phyloP scores from a whole-genome alignment of 1,140 invertebrate genomes.

The Cheumatopsyche charites region DNA sequence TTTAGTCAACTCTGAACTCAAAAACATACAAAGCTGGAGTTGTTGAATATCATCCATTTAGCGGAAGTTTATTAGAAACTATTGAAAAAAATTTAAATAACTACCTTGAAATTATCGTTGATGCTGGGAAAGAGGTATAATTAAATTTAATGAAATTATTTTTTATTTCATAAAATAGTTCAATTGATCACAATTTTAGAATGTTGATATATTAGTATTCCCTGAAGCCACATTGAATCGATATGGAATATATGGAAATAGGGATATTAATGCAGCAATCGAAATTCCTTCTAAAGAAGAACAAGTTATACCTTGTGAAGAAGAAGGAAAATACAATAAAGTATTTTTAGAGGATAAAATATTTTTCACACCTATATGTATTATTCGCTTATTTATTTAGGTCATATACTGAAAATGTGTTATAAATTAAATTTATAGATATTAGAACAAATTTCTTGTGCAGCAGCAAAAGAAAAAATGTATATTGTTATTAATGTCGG shows the following conservation, averaged over 20 bases:
- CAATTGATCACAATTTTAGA: conserved; percentile 54
- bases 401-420: background rate
- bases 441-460: conserved; percentile 55
- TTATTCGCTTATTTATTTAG: too few relatives aligned
- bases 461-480: conserved; percentile 54
- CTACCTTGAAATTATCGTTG: conserved; percentile 52
- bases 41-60: conserved; percentile 56
- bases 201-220: conserved; percentile 81
- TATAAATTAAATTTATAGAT: conserved; percentile 50
- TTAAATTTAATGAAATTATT: too few relatives aligned
- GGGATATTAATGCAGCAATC: conserved; percentile 48
- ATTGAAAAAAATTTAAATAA: conserved; percentile 50
- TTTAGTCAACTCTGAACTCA: conserved; percentile 51
- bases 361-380: too few relatives aligned
- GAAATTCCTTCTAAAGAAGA: conserved; percentile 30
- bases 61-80: conserved; percentile 41
- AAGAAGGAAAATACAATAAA: background rate
- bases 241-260: conserved; percentile 36
- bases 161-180: background rate
- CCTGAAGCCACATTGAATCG: conserved; percentile 69
- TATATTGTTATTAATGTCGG: conserved; percentile 77
- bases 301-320: conserved; percentile 32
- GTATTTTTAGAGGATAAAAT: too few relatives aligned
- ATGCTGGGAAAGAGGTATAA: conserved; percentile 53
- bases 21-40: conserved; percentile 62